A percentile compares a stretch with the other conserved stretches of the same genome.
These are phyloP conservation scores for Equus przewalskii DNA, from an alignment of 2,113 vertebrate species.

Conservation along the genomic window DNA sequence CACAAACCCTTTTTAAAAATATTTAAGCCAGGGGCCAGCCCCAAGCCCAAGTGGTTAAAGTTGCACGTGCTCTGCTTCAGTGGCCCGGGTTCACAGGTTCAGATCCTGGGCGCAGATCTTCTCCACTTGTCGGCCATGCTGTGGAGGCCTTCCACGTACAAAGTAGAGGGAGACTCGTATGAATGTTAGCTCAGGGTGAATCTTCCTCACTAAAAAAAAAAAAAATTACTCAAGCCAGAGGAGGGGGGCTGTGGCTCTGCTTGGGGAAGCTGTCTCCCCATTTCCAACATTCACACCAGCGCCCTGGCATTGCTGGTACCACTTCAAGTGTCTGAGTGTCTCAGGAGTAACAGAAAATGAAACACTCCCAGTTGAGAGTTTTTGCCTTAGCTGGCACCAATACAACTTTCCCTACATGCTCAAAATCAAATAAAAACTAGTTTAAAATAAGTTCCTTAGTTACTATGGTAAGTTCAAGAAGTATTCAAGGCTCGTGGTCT, in stretches of 20 bases:
- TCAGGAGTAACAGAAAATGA: not conserved
- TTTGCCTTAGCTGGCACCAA: conserved; percentile 12
- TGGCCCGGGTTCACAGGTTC: no score
- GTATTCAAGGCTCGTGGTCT: not conserved
- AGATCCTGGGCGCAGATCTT: no score
- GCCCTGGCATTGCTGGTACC: not conserved
- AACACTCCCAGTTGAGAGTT: not conserved
- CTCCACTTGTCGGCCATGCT: no score
- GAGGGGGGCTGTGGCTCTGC: no score
- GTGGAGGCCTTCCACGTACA: no score
- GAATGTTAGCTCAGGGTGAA: no score
- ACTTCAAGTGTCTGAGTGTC: not conserved
- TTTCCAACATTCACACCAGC: not conserved
- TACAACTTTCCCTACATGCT: not conserved
- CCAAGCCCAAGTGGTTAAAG: no score
- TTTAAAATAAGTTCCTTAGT: not conserved
- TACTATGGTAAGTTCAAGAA: not conserved
- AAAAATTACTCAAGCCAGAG: not conserved
- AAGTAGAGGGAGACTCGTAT: no score
- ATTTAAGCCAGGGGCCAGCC: no score
- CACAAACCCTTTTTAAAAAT: not conserved
- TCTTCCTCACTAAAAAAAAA: no score
- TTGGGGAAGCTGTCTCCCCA: not conserved
- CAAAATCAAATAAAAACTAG: not conserved
- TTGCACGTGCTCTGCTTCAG: no score